Percentiles rank a stretch among this genome's conserved stretches.
Evolutionary conservation across 1,140 invertebrate genomes (phyloP).

Genomic region (Penaeus chinensis): DNA sequence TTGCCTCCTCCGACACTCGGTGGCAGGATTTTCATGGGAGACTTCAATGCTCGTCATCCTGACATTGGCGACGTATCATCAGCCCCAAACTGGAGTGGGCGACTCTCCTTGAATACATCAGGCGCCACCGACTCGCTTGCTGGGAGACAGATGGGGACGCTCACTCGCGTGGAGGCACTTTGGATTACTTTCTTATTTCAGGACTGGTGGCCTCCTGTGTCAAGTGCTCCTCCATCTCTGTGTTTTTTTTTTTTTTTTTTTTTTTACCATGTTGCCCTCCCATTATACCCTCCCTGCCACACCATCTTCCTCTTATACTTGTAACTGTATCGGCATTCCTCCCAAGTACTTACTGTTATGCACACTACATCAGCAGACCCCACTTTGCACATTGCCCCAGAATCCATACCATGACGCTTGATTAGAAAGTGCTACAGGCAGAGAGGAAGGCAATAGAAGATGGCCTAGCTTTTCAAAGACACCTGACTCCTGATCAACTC

Average conservation of each 20-base stretch:
- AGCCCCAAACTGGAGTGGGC: neutral
- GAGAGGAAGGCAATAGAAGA: too few relatives aligned
- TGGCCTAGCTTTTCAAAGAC: too few relatives aligned
- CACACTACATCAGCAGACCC: too few relatives aligned
- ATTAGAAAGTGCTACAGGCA: too few relatives aligned
- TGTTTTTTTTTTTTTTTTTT: too few relatives aligned
- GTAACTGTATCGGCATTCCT: neutral
- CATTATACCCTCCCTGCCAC: neutral
- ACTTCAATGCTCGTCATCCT: slow-evolving; percentile 2
- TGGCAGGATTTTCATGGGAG: slow-evolving; percentile 12
- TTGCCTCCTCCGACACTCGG: neutral
- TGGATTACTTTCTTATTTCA: neutral
- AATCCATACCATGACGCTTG: too few relatives aligned
- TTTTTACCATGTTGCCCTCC: neutral
- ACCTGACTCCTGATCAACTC: too few relatives aligned
- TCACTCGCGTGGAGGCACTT: neutral
- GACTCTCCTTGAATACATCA: neutral
- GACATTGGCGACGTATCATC: neutral
- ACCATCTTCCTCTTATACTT: neutral
- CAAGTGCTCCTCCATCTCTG: neutral
- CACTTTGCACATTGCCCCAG: too few relatives aligned
- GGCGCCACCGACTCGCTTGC: neutral
- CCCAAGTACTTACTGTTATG: too few relatives aligned
- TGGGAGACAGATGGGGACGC: slow-evolving; percentile 12
- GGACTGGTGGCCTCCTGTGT: neutral